Evolutionary conservation across 1,140 invertebrate species (phyloP).

Genomic region (Platyscapa corneri): DNA sequence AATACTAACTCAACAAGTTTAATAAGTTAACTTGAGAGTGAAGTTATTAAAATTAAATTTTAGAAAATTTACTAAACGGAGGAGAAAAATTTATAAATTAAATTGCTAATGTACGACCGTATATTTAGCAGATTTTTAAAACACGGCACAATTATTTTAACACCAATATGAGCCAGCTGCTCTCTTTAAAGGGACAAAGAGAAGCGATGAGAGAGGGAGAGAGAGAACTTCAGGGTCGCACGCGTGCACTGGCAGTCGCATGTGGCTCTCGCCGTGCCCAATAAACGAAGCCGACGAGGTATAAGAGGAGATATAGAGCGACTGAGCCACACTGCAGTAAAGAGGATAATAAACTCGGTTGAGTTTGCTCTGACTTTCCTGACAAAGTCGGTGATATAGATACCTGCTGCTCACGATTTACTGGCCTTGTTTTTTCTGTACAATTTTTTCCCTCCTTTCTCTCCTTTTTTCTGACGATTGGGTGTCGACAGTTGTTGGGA

Average conservation of each 20-base stretch:
- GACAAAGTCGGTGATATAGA: slow-evolving; percentile 52
- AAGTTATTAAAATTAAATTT: no score
- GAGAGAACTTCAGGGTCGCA: slow-evolving; percentile 36
- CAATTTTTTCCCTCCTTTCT: not conserved
- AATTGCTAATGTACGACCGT: no score
- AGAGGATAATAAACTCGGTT: slow-evolving; percentile 51
- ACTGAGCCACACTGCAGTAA: slow-evolving; percentile 36
- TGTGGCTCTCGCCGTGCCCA: slow-evolving; percentile 1
- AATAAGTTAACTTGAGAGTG: no score
- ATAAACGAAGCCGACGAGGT: slow-evolving; percentile 43
- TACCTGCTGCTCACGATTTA: slow-evolving; percentile 45
- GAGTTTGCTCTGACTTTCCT: slow-evolving; percentile 39
- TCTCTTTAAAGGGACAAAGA: slow-evolving; percentile 1
- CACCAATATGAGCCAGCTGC: not conserved
- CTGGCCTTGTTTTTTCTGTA: not conserved
- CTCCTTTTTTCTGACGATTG: not conserved
- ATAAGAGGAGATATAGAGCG: not conserved
- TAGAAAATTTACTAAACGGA: no score
- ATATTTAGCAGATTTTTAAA: not conserved
- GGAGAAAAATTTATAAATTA: no score
- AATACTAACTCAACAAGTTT: no score
- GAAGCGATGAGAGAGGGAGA: not conserved
- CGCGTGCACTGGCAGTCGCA: not conserved
- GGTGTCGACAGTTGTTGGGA: not conserved
- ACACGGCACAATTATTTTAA: not conserved